Base-by-base conservation (phyloP, 2,888 invertebrate species). In the Aspidiotus rigidus region DNA sequence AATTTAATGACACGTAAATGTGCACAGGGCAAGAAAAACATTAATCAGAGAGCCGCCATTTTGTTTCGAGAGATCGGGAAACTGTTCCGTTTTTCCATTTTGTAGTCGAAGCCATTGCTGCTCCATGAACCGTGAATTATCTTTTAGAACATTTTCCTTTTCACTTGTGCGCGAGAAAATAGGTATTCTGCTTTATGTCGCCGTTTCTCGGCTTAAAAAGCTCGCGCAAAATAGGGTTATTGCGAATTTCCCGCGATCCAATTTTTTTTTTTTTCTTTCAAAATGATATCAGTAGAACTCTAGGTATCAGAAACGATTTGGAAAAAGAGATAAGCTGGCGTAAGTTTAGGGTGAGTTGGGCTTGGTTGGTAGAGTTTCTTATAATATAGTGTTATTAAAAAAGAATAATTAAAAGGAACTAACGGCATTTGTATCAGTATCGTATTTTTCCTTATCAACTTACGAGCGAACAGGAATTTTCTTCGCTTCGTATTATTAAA, bases 51-150 rank as follows among this genome's bases (percentile, higher is more conserved):
- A 56, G 56, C 66, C 66, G 66, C 66, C 56, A 66, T 66, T 66
- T 66, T 57, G 66, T 57, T 66, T 41, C 57, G 28, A 28, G 28
- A 28, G 28, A 28, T 28, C 28, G 28, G 28, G 28, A 28, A 28
- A 28, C 5, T 28, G 28, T 16, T 17, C 59, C 59, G 66, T 44
- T 66, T 62, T 66, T 66, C 59, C 66, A 44, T 59, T 66, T 39
- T 40, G 16, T 7, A 57, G 57, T 44, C 57, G 42, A 44, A 66
- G 66, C 66, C 66, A 66, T 66, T 66, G 66, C 44, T 66, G 66
- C 66, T 66, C 44, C 66, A 66, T 66, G 66, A 66, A 66, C 57
- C 66, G 66, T 66, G 66, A 66, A 66, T 66, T 66, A 66, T 66
- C 66, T 66, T 54, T 55, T 17, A 41, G 41, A 57, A 41, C 56